phyloP scores from a whole-genome alignment of 2,113 vertebrate species.

The Ochotona curzoniae region DNA sequence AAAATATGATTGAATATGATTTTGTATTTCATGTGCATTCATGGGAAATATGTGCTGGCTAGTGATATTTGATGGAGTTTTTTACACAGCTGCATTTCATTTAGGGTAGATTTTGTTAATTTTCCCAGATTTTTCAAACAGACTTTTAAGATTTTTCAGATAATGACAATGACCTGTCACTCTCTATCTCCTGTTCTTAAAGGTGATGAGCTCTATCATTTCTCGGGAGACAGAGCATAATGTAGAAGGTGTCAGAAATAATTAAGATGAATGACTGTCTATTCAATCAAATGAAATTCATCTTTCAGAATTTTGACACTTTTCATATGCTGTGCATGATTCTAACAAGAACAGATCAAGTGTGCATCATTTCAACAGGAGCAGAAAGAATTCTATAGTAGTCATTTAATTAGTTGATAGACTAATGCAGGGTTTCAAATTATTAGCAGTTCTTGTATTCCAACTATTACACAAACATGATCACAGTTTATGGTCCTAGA shows the following conservation, averaged over 20 bases:
- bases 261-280: slow-evolving; percentile 82
- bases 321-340: slow-evolving; percentile 74
- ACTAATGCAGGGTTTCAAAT: slow-evolving; percentile 30
- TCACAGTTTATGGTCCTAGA: neutral
- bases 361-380: slow-evolving; percentile 59
- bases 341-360: slow-evolving; percentile 79
- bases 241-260: slow-evolving; percentile 75
- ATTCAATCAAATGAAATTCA: slow-evolving; percentile 79
- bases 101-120: slow-evolving; percentile 49
- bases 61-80: neutral
- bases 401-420: slow-evolving; percentile 65
- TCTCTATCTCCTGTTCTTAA: slow-evolving; percentile 76
- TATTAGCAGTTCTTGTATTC: neutral
- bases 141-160: slow-evolving; percentile 60
- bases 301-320: slow-evolving; percentile 79
- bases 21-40: neutral
- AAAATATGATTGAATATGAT: neutral
- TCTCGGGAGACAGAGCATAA: slow-evolving; percentile 74
- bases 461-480: neutral
- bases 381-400: slow-evolving; percentile 48
- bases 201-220: slow-evolving; percentile 68
- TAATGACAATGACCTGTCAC: slow-evolving; percentile 57
- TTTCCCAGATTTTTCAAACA: slow-evolving; percentile 46
- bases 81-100: slow-evolving; percentile 47
- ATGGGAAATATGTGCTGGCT: slow-evolving; percentile 44